Conservation (phyloP, 1,140 invertebrate species). For the Sitophilus oryzae region DNA sequence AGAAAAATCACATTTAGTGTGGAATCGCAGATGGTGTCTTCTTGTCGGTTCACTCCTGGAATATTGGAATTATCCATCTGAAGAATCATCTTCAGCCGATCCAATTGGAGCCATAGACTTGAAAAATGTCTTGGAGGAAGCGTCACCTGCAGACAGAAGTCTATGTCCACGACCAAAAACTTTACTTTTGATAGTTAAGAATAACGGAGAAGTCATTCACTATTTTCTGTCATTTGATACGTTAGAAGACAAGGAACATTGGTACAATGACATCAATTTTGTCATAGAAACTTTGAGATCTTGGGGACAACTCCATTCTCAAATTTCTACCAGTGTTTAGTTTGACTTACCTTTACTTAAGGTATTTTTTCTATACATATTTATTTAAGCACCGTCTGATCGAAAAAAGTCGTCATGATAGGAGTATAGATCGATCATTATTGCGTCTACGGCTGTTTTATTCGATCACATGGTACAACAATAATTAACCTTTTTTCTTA, state of each 20-base stretch:
- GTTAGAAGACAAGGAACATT: conserved; percentile 40
- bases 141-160: conserved; percentile 34
- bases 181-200: conserved; percentile 35
- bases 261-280: conserved; percentile 43
- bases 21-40: conserved; percentile 46
- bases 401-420: no score
- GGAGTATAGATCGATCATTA: no score
- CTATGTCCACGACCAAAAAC: conserved; percentile 44
- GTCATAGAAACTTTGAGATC: conserved; percentile 29
- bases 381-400: no score
- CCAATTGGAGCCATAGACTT: conserved; percentile 42
- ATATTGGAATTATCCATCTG: conserved; percentile 47
- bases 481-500: no score
- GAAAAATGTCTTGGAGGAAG: conserved; percentile 32
- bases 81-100: conserved; percentile 32
- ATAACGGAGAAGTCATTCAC: conserved; percentile 21
- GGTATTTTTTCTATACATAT: no score
- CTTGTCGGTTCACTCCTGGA: conserved; percentile 37
- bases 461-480: no score
- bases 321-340: no score
- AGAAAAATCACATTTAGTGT: conserved; percentile 30
- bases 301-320: conserved; percentile 5
- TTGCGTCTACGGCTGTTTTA: no score
- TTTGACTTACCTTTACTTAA: neutral
- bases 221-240: conserved; percentile 41